Conservation (phyloP, 1,140 invertebrate genomes). For the Bombyx mandarina region DNA sequence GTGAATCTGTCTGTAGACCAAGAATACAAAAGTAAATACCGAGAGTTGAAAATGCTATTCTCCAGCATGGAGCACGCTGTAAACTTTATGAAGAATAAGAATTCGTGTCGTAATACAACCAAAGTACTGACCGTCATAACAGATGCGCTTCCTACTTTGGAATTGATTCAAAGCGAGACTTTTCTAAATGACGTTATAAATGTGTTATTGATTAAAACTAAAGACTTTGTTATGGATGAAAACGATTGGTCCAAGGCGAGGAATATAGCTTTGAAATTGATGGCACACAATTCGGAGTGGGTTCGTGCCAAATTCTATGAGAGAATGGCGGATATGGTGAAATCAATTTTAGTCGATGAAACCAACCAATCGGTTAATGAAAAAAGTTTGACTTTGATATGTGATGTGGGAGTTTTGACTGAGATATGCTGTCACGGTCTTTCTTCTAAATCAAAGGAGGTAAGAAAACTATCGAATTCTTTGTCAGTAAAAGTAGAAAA, state of each 20-base stretch:
- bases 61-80: slow-evolving; percentile 64
- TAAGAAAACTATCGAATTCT: slow-evolving; percentile 11
- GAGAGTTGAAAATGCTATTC: slow-evolving; percentile 59
- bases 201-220: slow-evolving; percentile 49
- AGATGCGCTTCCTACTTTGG: slow-evolving; percentile 57
- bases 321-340: slow-evolving; percentile 39
- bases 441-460: slow-evolving; percentile 54
- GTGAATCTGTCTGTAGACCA: slow-evolving; percentile 38
- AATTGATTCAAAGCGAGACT: slow-evolving; percentile 63
- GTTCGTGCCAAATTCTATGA: slow-evolving; percentile 43
- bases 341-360: slow-evolving; percentile 43
- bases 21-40: slow-evolving; percentile 60
- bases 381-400: slow-evolving; percentile 65
- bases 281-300: slow-evolving; percentile 59
- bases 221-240: slow-evolving; percentile 41
- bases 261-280: slow-evolving; percentile 57
- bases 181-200: slow-evolving; percentile 55
- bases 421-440: slow-evolving; percentile 77
- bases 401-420: slow-evolving; percentile 71
- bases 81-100: slow-evolving; percentile 51
- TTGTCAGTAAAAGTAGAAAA: background rate
- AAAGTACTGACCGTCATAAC: slow-evolving; percentile 50
- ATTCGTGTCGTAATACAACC: slow-evolving; percentile 24
- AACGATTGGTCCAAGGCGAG: slow-evolving; percentile 44
- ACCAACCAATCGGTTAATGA: slow-evolving; percentile 34